These are phyloP conservation scores for Ectropis crepuscularia DNA, from an alignment of 2,888 invertebrate genomes.

Conservation along the genomic window DNA sequence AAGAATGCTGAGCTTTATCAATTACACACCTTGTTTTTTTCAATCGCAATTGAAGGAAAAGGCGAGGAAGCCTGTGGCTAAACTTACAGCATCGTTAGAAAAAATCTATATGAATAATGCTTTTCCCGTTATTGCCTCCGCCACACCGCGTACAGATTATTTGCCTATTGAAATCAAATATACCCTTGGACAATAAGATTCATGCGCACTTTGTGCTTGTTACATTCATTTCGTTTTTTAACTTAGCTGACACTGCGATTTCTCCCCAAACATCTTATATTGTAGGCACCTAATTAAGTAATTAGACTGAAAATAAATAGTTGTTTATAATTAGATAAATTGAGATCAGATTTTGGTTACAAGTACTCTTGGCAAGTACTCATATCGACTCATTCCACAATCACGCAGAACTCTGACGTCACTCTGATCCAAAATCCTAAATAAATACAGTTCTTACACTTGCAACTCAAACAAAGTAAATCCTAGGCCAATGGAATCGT, in stretches of 20 bases:
- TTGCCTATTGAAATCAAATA: too few relatives aligned
- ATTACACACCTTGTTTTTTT: too few relatives aligned
- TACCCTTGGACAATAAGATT: not conserved
- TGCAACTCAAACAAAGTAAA: conserved; percentile 7
- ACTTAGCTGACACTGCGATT: conserved; percentile 3
- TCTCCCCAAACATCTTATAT: not conserved
- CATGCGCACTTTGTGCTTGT: conserved; percentile 1
- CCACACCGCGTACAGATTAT: too few relatives aligned
- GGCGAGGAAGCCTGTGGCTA: too few relatives aligned
- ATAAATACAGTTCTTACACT: conserved; percentile 3
- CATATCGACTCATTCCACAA: conserved; percentile 7
- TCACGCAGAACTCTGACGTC: not conserved
- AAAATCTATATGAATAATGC: too few relatives aligned
- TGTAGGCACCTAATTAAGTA: conserved; percentile 8
- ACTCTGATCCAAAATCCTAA: conserved; percentile 21
- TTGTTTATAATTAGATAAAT: conserved; percentile 20
- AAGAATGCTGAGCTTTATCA: too few relatives aligned
- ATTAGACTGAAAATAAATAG: conserved; percentile 2
- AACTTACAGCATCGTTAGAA: too few relatives aligned
- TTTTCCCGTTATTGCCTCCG: not conserved
- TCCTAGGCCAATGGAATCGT: conserved; percentile 19
- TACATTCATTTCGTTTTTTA: not conserved
- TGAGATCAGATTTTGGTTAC: conserved; percentile 38
- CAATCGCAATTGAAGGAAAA: too few relatives aligned
- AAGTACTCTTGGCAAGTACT: conserved; percentile 28